phyloP scores from a whole-genome alignment of 2,888 invertebrate genomes.

The Drosophila dives region DNA sequence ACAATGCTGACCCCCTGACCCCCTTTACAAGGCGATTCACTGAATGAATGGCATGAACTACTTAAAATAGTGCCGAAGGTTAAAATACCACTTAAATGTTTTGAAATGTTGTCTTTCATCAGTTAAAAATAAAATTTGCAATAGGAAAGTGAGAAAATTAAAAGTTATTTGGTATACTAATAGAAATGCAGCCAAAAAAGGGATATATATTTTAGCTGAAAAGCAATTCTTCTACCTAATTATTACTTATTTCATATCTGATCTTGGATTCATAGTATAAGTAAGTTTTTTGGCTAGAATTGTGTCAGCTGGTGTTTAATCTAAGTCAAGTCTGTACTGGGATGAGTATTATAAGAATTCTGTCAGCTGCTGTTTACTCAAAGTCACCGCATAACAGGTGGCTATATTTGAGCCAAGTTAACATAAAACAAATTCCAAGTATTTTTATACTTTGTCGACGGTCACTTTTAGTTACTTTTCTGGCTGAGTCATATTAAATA shows the following conservation, averaged over 20 bases:
- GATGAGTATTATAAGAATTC: conserved; percentile 16
- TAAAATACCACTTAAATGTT: conserved; percentile 1
- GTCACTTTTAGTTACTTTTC: conserved; percentile 21
- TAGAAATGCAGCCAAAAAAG: neutral
- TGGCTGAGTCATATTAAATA: conserved; percentile 4
- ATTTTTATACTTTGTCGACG: conserved; percentile 1
- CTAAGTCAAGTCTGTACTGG: neutral
- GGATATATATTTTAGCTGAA: neutral
- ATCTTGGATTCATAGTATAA: conserved; percentile 11
- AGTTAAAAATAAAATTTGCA: neutral
- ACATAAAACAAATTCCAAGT: conserved; percentile 1
- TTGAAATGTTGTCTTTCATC: neutral
- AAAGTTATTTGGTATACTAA: neutral
- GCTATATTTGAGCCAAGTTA: neutral
- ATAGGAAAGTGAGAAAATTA: neutral
- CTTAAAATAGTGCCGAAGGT: neutral
- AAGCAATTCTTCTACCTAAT: neutral
- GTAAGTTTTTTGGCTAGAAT: conserved; percentile 20
- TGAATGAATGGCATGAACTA: conserved; percentile 6
- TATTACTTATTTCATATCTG: neutral
- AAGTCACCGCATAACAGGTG: conserved; percentile 17
- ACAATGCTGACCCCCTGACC: conserved; percentile 47
- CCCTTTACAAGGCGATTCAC: conserved; percentile 18
- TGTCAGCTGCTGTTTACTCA: conserved; percentile 27
- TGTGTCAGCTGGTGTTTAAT: conserved; percentile 26